phyloP scores from a whole-genome alignment of 2,113 vertebrate species.

The Anhinga anhinga region DNA sequence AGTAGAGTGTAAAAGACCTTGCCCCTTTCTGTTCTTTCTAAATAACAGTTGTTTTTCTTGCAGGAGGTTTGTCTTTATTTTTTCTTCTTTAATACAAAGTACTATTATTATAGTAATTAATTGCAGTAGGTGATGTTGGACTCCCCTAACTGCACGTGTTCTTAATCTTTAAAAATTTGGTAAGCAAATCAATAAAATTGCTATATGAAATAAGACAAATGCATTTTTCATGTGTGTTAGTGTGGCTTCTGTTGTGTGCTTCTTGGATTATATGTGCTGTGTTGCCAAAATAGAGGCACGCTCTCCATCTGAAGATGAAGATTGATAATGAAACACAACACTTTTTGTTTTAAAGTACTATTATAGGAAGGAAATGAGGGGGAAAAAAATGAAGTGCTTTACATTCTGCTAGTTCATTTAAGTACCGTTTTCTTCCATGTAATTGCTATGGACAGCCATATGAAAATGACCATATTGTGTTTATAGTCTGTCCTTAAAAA shows the following conservation, averaged over 20 bases:
- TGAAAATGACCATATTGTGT: background rate
- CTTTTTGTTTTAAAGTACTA: background rate
- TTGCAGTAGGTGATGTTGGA: background rate
- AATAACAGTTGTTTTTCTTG: background rate
- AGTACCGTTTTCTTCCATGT: background rate
- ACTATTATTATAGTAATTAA: background rate
- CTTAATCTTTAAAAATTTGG: background rate
- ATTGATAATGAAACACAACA: background rate
- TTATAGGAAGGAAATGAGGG: background rate
- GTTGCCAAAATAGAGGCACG: background rate
- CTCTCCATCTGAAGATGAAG: background rate
- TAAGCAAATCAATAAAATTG: background rate
- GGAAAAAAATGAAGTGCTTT: background rate
- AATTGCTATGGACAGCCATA: background rate
- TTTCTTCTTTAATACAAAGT: background rate
- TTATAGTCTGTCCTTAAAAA: background rate
- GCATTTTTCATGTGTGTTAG: rapidly evolving
- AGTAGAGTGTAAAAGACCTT: background rate
- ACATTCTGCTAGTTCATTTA: background rate
- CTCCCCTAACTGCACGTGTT: background rate
- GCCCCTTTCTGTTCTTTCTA: background rate
- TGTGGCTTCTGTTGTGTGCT: background rate
- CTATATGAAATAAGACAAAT: background rate
- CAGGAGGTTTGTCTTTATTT: background rate
- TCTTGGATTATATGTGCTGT: background rate